These are phyloP conservation scores for Gorsachius magnificus DNA, from an alignment of 2,797 vertebrate species.

Conservation along the genomic window DNA sequence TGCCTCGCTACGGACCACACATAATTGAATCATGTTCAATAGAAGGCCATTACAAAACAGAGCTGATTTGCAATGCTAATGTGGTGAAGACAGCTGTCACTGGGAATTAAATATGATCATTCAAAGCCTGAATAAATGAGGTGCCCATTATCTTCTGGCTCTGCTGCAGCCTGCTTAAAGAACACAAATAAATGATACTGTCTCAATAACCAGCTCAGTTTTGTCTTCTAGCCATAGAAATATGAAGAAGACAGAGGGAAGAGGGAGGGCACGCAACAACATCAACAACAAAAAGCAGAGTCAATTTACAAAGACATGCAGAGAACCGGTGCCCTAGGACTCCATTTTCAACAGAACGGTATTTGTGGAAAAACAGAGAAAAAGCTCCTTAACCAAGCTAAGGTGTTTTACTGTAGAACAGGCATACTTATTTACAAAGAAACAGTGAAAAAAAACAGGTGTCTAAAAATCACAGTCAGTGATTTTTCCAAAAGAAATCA, in stretches of 20 bases:
- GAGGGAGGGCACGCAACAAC: constrained; percentile 54
- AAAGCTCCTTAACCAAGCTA: constrained; percentile 49
- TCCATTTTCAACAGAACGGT: constrained; percentile 45
- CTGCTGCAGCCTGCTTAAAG: constrained; percentile 79
- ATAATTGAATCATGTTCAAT: constrained; percentile 86
- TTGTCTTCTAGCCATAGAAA: constrained; percentile 77
- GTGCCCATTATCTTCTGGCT: constrained; percentile 84
- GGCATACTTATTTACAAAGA: background rate
- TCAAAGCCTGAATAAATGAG: constrained; percentile 84
- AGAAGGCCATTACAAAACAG: constrained; percentile 82
- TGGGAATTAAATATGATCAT: constrained; percentile 85
- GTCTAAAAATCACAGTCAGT: background rate
- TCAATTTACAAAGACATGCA: constrained; percentile 61
- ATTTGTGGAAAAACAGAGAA: constrained; percentile 51
- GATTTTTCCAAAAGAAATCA: background rate
- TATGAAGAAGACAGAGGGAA: constrained; percentile 70
- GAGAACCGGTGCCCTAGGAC: constrained; percentile 54
- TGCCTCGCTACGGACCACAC: constrained; percentile 75
- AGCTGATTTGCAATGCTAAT: constrained; percentile 86
- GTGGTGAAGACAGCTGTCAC: constrained; percentile 81
- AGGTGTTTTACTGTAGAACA: constrained; percentile 10
- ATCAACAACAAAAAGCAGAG: constrained; percentile 65
- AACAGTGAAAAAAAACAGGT: background rate
- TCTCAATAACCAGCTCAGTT: constrained; percentile 78
- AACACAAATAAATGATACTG: constrained; percentile 82